Evolutionary conservation across 2,113 vertebrate genomes (phyloP), one percentile per base, ranked within the genome.

Genomic region (Takifugu bimaculatus): DNA sequence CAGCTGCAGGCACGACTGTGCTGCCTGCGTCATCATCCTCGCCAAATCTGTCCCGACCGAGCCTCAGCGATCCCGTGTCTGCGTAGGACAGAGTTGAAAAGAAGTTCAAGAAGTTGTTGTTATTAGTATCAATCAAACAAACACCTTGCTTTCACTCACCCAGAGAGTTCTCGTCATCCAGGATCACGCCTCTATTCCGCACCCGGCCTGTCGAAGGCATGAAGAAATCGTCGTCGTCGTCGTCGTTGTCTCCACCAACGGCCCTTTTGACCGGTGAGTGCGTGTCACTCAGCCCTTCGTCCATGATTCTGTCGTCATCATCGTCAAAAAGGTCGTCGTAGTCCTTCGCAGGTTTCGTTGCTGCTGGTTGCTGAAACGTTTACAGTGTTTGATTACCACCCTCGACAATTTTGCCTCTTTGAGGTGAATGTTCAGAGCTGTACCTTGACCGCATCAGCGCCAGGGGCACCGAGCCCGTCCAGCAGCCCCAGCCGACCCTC

Each of bases 401-500:
- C 13, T n/a, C 13, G 45, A 4, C 6, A 13, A 4, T 39, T 39
- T 39, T 11, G 7, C 7, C 35, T 1, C 7, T 39, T 11, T 39
- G 35, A 39, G 35, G 35, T 11, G 35, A 6, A 10, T 39, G 32
- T 11, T 27, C 2, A 1, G 6, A 28, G 14, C 15, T 0, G 12
- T 68, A 87, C 88, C 60, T 70, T 77, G 55, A 80, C 26, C 43
- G 1, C 59, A 26, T 0, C 32, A 29, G 71, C 11, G 54, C 15
- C 48, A 1, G 73, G 39, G 1, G 75, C 70, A 65, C 85, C 64
- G 0, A 98, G 56, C 3, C 91, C 87, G 28, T 98, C 95, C 77
- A 97, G 65, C 14, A 98, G 82, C 0, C 96, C 94, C 66, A 99
- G 86, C 47, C 96, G 94, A 73, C 97, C 97, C 88, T 97, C 93